phyloP scores from a whole-genome alignment of 64 coral and sea anemone genomes.

The Catalaphyllia jardinei region DNA sequence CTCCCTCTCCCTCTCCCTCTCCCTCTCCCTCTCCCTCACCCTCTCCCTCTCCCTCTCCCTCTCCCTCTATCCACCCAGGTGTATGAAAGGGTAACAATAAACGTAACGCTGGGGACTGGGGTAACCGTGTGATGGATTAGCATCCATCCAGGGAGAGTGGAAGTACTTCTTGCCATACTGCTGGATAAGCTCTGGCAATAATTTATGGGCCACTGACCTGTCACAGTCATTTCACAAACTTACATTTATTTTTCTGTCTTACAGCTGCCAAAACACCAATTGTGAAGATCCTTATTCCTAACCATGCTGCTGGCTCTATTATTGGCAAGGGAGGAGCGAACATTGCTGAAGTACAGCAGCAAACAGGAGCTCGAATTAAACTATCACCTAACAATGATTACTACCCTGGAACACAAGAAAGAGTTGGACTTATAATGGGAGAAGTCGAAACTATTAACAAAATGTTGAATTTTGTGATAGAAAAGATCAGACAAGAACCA shows the following conservation, averaged over 20 bases:
- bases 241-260: constrained; percentile 28
- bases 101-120: too few relatives aligned
- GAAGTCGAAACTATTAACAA: constrained; percentile 88
- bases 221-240: background rate
- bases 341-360: constrained; percentile 89
- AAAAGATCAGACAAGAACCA: constrained; percentile 95
- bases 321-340: constrained; percentile 98
- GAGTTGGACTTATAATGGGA: constrained; percentile 97
- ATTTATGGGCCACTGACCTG: too few relatives aligned
- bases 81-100: too few relatives aligned
- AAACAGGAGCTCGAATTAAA: constrained; percentile 94
- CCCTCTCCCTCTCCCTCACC: too few relatives aligned
- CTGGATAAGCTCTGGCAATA: too few relatives aligned
- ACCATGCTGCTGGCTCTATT: constrained; percentile 98
- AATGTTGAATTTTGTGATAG: constrained; percentile 96
- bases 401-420: constrained; percentile 95
- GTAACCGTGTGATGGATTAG: too few relatives aligned
- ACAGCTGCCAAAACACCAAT: constrained; percentile 95
- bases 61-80: too few relatives aligned
- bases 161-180: too few relatives aligned
- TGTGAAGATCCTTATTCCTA: constrained; percentile 92
- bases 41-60: too few relatives aligned
- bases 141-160: too few relatives aligned
- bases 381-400: constrained; percentile 97
- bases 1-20: too few relatives aligned